phyloP scores from a whole-genome alignment of 2,888 invertebrate genomes.

The Brachycybe producta region DNA sequence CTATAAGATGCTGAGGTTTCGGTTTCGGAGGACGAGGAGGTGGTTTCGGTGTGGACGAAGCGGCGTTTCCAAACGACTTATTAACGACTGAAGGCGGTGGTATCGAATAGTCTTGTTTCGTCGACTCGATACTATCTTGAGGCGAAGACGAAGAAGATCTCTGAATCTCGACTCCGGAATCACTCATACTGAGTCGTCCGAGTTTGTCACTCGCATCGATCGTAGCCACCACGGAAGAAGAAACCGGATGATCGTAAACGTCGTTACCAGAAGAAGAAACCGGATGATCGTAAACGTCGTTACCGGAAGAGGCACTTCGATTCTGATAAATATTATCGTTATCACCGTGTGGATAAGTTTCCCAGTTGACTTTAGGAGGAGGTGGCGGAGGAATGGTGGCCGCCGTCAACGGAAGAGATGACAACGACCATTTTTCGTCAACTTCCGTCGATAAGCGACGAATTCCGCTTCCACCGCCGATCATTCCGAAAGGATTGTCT shows the following conservation, averaged over 20 bases:
- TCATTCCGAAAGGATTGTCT: no score
- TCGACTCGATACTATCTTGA: neutral
- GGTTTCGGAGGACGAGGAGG: constrained; percentile 68
- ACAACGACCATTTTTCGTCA: no score
- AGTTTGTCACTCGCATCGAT: neutral
- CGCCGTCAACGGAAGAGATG: constrained; percentile 16
- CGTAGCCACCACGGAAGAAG: neutral
- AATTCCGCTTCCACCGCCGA: no score
- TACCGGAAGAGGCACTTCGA: neutral
- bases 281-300: neutral
- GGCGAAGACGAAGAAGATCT: constrained; percentile 6
- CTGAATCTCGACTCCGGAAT: constrained; percentile 1
- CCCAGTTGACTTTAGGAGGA: constrained; percentile 24
- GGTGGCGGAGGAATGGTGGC: no score
- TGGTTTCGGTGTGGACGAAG: constrained; percentile 26
- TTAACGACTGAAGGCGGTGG: no score
- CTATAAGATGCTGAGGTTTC: constrained; percentile 50
- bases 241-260: no score
- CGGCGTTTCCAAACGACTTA: neutral
- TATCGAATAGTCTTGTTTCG: no score
- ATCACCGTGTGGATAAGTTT: constrained; percentile 23
- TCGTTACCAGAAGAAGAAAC: neutral
- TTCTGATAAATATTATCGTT: constrained; percentile 6
- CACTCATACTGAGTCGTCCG: neutral
- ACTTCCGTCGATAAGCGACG: no score